Conservation (phyloP, 2,888 invertebrate species). For the Lasius platythorax region DNA sequence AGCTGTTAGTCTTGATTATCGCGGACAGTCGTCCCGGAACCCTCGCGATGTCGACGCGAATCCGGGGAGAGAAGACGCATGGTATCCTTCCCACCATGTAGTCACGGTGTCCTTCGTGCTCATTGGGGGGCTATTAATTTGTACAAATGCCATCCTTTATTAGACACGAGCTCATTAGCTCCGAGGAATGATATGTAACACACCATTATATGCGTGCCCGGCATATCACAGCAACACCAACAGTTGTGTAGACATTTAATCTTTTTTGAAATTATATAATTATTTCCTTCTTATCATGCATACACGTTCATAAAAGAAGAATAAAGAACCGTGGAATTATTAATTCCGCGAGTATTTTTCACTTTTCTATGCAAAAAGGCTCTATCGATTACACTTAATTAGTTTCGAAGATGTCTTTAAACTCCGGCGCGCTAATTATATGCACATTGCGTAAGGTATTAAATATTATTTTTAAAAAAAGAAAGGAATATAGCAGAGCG, state of each 20-base stretch:
- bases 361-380: background rate
- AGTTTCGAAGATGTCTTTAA: background rate
- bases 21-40: constrained; percentile 81
- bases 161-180: constrained; percentile 63
- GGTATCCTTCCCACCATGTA: constrained; percentile 66
- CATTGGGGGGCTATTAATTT: constrained; percentile 76
- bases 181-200: constrained; percentile 33
- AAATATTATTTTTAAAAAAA: constrained; percentile 6
- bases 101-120: constrained; percentile 58
- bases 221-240: constrained; percentile 1
- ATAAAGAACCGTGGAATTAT: background rate
- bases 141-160: constrained; percentile 76
- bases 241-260: constrained; percentile 5
- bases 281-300: background rate
- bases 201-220: constrained; percentile 39
- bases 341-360: background rate
- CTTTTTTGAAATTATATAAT: constrained; percentile 14
- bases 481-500: background rate
- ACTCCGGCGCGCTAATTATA: background rate
- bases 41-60: constrained; percentile 69
- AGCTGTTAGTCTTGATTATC: constrained; percentile 85
- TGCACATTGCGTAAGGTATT: background rate
- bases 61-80: constrained; percentile 76
- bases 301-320: background rate
- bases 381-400: background rate